Evolutionary conservation across 2,888 invertebrate species (phyloP).

Genomic region (Athalia circularis): DNA sequence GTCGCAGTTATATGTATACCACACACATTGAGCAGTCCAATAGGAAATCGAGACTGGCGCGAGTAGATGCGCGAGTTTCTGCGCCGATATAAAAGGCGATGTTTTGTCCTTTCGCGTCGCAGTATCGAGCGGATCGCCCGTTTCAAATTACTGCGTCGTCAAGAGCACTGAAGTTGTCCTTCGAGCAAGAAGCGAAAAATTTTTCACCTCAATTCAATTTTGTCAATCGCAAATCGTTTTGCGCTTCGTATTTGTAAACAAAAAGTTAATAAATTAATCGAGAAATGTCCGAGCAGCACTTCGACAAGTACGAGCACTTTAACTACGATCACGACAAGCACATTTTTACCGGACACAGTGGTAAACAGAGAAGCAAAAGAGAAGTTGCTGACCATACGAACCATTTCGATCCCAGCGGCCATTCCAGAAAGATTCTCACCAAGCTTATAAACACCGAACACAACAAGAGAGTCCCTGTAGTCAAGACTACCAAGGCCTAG

Average conservation of each 20-base stretch:
- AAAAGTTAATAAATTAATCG: constrained; percentile 52
- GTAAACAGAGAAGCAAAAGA: constrained; percentile 92
- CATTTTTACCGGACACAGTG: constrained; percentile 90
- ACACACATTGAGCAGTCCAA: neutral
- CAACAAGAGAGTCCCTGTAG: constrained; percentile 80
- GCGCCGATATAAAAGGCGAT: constrained; percentile 21
- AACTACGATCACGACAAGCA: constrained; percentile 96
- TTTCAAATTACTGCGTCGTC: neutral
- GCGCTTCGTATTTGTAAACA: constrained; percentile 11
- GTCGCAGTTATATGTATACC: too few relatives aligned
- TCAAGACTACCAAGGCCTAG: constrained; percentile 67
- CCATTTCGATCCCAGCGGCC: constrained; percentile 93
- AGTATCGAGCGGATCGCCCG: constrained; percentile 46
- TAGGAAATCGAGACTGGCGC: neutral
- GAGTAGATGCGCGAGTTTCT: constrained; percentile 4
- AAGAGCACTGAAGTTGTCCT: too few relatives aligned
- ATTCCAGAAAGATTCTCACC: constrained; percentile 92
- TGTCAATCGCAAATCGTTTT: constrained; percentile 20
- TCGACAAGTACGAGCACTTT: constrained; percentile 95
- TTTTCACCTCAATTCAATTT: constrained; percentile 16
- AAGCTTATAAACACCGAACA: constrained; percentile 90
- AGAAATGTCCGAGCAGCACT: constrained; percentile 89
- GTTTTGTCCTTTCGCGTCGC: neutral
- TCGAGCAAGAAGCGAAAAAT: neutral
- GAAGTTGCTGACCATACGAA: constrained; percentile 93